Percentiles rank a stretch among this genome's conserved stretches.
These are phyloP conservation scores for Noctua comes DNA, from an alignment of 2,888 invertebrate genomes.

Conservation along the genomic window DNA sequence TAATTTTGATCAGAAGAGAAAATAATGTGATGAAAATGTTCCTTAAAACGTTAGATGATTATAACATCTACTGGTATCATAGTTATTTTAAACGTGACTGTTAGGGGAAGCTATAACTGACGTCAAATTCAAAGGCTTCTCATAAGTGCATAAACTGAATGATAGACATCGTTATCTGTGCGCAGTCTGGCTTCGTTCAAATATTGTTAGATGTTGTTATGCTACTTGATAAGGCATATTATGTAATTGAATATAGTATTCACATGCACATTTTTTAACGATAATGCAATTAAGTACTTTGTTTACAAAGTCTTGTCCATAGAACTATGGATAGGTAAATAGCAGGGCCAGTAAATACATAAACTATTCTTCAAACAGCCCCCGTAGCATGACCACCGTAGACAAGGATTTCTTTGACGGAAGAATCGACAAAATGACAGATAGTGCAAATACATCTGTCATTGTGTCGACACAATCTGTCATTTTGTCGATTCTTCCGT, in stretches of 20 bases:
- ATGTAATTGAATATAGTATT: not conserved
- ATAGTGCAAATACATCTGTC: too few relatives aligned
- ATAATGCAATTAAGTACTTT: not conserved
- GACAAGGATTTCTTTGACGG: too few relatives aligned
- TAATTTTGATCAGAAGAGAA: not conserved
- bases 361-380: not conserved
- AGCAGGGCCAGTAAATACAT: not conserved
- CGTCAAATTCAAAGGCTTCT: too few relatives aligned
- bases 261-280: not conserved
- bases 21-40: not conserved
- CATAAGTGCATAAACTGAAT: not conserved
- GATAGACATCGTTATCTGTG: not conserved
- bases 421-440: too few relatives aligned
- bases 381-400: too few relatives aligned
- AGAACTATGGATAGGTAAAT: not conserved
- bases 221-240: not conserved
- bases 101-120: not conserved
- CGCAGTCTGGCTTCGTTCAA: not conserved
- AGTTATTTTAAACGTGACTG: not conserved
- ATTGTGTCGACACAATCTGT: too few relatives aligned
- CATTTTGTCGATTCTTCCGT: too few relatives aligned
- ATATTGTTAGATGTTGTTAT: conserved; percentile 10
- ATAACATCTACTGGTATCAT: not conserved
- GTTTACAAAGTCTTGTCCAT: not conserved
- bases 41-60: not conserved